phyloP scores from a whole-genome alignment of 2,113 vertebrate species.

The Phyllostomus discolor region DNA sequence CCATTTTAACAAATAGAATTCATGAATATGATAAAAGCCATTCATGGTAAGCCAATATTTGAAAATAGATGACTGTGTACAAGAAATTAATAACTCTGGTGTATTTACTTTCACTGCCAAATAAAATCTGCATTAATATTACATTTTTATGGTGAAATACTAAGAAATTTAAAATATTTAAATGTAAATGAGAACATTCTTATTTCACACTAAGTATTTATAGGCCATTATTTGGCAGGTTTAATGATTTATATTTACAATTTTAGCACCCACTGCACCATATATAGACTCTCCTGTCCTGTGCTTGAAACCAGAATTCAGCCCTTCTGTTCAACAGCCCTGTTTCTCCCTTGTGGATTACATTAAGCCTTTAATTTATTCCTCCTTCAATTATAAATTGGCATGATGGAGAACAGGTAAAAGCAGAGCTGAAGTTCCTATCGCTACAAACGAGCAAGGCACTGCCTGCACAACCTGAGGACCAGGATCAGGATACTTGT shows the following conservation, averaged over 20 bases:
- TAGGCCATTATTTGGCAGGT: constrained; percentile 50
- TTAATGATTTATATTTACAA: constrained; percentile 67
- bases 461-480: background rate
- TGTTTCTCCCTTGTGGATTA: constrained; percentile 44
- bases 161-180: constrained; percentile 71
- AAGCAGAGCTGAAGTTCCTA: background rate
- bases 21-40: constrained; percentile 52
- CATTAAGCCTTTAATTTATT: constrained; percentile 72
- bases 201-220: constrained; percentile 65
- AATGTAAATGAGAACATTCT: constrained; percentile 74
- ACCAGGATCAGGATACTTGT: background rate
- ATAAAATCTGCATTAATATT: constrained; percentile 63
- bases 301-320: background rate
- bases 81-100: constrained; percentile 50
- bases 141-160: constrained; percentile 35
- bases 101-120: constrained; percentile 70
- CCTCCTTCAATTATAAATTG: constrained; percentile 67
- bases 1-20: constrained; percentile 51
- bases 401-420: background rate
- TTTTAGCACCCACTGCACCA: constrained; percentile 10
- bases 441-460: background rate
- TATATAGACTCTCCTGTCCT: background rate
- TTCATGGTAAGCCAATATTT: constrained; percentile 71
- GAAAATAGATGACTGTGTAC: constrained; percentile 38
- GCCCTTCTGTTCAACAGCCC: background rate